A percentile compares a stretch with the other conserved stretches of the same genome.
phyloP scores from a whole-genome alignment of 1,140 invertebrate species.

The Cyphomyrmex costatus region DNA sequence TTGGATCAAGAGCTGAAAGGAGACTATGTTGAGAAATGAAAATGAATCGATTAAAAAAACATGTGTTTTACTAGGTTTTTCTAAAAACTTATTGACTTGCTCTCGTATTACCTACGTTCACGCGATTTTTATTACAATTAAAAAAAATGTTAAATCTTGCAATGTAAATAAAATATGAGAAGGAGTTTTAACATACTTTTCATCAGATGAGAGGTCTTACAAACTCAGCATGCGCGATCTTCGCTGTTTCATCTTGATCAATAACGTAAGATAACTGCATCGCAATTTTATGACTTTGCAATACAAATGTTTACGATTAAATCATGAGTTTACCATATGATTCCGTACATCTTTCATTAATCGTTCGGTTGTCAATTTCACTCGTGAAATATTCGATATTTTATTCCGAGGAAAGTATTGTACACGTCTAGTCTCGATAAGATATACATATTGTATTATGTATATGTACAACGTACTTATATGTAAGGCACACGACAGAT shows the following conservation, averaged over 20 bases:
- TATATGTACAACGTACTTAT: too few relatives aligned
- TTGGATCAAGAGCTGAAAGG: too few relatives aligned
- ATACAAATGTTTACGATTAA: not conserved
- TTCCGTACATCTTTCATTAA: not conserved
- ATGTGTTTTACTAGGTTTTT: too few relatives aligned
- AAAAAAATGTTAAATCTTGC: not conserved
- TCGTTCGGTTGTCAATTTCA: not conserved
- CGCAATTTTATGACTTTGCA: not conserved
- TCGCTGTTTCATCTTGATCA: not conserved
- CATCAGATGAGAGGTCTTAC: not conserved
- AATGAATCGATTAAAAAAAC: too few relatives aligned
- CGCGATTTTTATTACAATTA: not conserved
- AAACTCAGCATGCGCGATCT: too few relatives aligned
- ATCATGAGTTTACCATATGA: not conserved
- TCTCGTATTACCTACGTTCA: too few relatives aligned
- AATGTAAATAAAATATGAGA: not conserved
- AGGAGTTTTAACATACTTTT: not conserved
- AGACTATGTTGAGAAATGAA: too few relatives aligned
- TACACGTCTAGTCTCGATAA: not conserved
- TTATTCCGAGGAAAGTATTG: not conserved
- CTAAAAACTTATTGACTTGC: too few relatives aligned
- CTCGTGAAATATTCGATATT: not conserved
- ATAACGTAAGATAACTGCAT: not conserved
- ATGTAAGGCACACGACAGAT: not conserved
- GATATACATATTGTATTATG: not conserved